A percentile compares a stretch with the other conserved stretches of the same genome.
These are phyloP conservation scores for Saguinus midas DNA, from an alignment of 2,113 vertebrate species.

Conservation along the genomic window DNA sequence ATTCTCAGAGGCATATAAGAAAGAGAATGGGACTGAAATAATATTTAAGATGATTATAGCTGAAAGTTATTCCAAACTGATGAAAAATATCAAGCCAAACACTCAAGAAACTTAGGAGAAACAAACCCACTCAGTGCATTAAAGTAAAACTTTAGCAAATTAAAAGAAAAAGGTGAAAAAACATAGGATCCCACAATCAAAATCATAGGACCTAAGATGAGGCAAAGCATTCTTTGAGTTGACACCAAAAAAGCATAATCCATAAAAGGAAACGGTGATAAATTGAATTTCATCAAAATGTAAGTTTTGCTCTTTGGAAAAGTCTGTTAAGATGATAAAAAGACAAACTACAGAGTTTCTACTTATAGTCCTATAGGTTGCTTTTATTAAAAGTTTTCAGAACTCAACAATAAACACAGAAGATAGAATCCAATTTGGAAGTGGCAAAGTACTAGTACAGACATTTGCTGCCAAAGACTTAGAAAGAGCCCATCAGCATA, in stretches of 20 bases:
- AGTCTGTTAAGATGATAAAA: background rate
- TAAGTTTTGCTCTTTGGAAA: background rate
- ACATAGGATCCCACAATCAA: background rate
- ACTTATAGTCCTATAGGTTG: too few species aligned
- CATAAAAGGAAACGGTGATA: background rate
- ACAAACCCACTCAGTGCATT: background rate
- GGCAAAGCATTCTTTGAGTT: background rate
- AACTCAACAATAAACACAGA: background rate
- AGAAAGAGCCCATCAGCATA: background rate
- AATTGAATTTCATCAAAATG: background rate
- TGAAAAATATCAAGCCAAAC: background rate
- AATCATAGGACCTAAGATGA: background rate
- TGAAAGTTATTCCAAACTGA: background rate
- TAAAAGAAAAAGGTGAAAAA: background rate
- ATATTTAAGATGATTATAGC: background rate
- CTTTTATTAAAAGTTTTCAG: background rate
- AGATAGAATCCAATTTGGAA: background rate
- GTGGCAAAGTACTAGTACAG: background rate
- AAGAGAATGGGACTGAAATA: background rate
- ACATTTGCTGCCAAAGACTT: background rate
- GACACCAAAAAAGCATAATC: background rate
- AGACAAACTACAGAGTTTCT: too few species aligned
- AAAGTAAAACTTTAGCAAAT: background rate
- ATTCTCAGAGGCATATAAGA: background rate
- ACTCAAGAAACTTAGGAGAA: background rate